These are phyloP conservation scores for Melopsittacus undulatus DNA, from an alignment of 2,797 vertebrate genomes.

Conservation along the genomic window DNA sequence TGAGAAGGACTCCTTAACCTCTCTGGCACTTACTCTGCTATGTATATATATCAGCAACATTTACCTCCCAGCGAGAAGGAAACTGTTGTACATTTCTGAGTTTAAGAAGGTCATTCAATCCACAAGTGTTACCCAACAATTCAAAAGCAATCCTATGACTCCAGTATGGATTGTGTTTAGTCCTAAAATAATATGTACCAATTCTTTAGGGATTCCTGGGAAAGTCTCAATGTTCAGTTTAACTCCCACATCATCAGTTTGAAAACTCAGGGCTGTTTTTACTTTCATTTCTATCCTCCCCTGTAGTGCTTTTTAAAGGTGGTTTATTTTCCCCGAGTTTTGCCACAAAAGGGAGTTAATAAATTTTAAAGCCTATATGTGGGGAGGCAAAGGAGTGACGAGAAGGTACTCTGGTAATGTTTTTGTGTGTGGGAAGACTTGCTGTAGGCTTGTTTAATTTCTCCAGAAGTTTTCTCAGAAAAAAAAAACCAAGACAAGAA, in stretches of 20 bases:
- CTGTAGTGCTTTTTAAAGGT: conserved; percentile 30
- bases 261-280: neutral
- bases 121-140: neutral
- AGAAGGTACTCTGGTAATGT: neutral
- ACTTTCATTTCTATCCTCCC: conserved; percentile 10
- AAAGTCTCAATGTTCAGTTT: conserved; percentile 10
- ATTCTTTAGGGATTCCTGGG: conserved; percentile 60
- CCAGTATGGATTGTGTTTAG: conserved; percentile 28
- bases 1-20: neutral
- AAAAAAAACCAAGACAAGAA: neutral
- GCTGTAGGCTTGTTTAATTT: neutral
- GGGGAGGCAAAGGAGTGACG: neutral
- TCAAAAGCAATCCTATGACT: conserved; percentile 6
- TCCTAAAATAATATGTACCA: conserved; percentile 28
- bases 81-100: neutral
- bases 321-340: conserved; percentile 21
- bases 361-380: neutral
- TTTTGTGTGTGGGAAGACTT: neutral
- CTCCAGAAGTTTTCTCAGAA: neutral
- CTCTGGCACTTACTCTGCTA: neutral
- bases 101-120: neutral
- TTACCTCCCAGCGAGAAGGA: neutral
- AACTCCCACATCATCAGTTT: conserved; percentile 13
- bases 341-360: conserved; percentile 15
- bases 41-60: neutral